phyloP scores from a whole-genome alignment of 2,888 invertebrate species.

The Prenolepis imparis region DNA sequence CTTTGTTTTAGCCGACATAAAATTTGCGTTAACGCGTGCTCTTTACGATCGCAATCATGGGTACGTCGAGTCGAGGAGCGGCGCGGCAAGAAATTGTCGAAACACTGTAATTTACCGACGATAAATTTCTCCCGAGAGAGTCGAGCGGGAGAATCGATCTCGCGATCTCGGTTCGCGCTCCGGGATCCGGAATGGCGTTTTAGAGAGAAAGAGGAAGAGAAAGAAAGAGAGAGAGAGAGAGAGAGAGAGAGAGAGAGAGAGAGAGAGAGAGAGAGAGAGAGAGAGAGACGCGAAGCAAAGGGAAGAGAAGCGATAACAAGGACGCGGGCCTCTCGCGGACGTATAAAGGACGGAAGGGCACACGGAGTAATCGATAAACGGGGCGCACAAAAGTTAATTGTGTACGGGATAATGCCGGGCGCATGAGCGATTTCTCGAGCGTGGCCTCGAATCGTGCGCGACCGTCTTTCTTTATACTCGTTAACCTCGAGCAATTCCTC shows the following conservation, averaged over 20 bases:
- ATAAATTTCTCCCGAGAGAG: conserved; percentile 67
- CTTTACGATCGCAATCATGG: conserved; percentile 66
- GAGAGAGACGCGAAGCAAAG: neutral
- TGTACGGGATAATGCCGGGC: conserved; percentile 44
- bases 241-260: neutral
- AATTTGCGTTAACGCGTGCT: conserved; percentile 65
- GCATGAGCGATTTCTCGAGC: conserved; percentile 55
- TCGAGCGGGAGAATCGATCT: conserved; percentile 47
- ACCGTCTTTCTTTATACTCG: conserved; percentile 54
- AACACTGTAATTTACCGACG: conserved; percentile 69
- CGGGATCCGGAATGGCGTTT: conserved; percentile 24
- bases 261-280: conserved; percentile 1
- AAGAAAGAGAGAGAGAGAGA: neutral
- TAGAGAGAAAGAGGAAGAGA: neutral
- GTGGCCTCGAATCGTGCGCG: conserved; percentile 55
- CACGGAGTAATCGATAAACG: conserved; percentile 16
- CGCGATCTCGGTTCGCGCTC: conserved; percentile 32
- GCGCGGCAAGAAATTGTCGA: conserved; percentile 54
- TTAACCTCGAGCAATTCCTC: conserved; percentile 62
- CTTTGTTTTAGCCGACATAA: conserved; percentile 67
- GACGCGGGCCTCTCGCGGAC: conserved; percentile 1
- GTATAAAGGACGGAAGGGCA: conserved; percentile 5
- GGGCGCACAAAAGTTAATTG: conserved; percentile 56
- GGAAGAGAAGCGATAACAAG: conserved; percentile 31
- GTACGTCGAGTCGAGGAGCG: conserved; percentile 23